A percentile compares a stretch with the other conserved stretches of the same genome.
Conservation (phyloP, 35 echinoderm and acorn worm species). For the Heliocidaris tuberculata region DNA sequence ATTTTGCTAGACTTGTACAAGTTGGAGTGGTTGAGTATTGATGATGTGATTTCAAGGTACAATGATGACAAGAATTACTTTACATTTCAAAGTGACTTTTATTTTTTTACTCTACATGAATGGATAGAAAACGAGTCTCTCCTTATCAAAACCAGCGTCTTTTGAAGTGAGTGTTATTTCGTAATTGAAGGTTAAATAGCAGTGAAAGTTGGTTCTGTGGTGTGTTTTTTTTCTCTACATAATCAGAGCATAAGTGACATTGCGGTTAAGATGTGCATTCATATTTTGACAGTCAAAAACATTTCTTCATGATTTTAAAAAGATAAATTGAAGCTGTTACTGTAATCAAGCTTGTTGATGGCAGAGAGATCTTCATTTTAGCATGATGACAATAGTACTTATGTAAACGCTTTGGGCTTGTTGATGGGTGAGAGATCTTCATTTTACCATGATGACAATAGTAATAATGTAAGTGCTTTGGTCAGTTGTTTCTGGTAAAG, state of each 20-base stretch:
- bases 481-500: too few relatives aligned
- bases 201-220: neutral
- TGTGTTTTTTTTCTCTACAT: neutral
- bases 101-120: too few relatives aligned
- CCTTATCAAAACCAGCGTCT: neutral
- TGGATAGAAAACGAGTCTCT: neutral
- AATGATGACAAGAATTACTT: neutral
- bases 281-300: neutral
- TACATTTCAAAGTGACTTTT: neutral
- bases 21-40: neutral
- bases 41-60: slow-evolving; percentile 11
- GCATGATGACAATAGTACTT: neutral
- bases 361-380: neutral
- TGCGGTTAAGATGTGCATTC: neutral
- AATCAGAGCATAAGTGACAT: neutral
- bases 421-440: too few relatives aligned
- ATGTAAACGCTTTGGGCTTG: too few relatives aligned
- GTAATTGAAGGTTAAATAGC: neutral
- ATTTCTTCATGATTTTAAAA: neutral
- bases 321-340: too few relatives aligned
- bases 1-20: neutral
- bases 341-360: too few relatives aligned
- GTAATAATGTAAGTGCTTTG: too few relatives aligned
- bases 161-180: neutral
- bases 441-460: too few relatives aligned